Conservation (phyloP, 2,888 invertebrate species). For the Pyrrhia umbra region DNA sequence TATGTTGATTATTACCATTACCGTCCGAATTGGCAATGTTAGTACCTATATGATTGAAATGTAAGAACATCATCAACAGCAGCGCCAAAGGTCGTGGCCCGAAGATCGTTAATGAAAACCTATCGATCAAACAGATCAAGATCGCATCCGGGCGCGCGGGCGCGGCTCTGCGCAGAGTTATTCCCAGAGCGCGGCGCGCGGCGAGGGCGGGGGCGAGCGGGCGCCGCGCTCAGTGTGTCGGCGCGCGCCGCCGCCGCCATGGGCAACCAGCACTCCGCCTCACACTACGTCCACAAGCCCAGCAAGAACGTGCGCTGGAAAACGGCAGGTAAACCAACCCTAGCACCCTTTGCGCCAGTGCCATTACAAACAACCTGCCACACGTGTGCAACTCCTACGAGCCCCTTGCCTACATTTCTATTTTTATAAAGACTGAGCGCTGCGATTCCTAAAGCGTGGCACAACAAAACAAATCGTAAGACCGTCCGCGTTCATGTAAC, state of each 20-base stretch:
- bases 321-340: conserved; percentile 93
- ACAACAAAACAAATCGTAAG: conserved; percentile 90
- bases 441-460: conserved; percentile 85
- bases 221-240: conserved; percentile 83
- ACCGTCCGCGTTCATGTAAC: conserved; percentile 86
- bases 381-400: conserved; percentile 57
- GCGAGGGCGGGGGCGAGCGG: conserved; percentile 73
- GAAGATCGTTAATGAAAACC: conserved; percentile 74
- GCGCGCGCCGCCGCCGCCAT: conserved; percentile 89
- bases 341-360: conserved; percentile 45
- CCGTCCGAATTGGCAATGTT: conserved; percentile 37
- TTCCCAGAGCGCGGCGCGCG: conserved; percentile 79
- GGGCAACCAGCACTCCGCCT: conserved; percentile 89
- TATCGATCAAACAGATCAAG: conserved; percentile 83
- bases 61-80: conserved; percentile 56
- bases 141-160: conserved; percentile 79
- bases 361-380: conserved; percentile 37
- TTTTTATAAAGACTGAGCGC: conserved; percentile 86
- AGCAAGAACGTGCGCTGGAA: conserved; percentile 96
- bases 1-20: neutral
- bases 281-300: conserved; percentile 88
- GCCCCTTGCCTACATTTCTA: conserved; percentile 78
- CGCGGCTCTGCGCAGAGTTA: conserved; percentile 79
- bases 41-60: conserved; percentile 52
- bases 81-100: conserved; percentile 75